A percentile compares a stretch with the other conserved stretches of the same genome.
Conservation (phyloP, 2,888 invertebrate genomes). For the Paralinhomoeus sp. region DNA sequence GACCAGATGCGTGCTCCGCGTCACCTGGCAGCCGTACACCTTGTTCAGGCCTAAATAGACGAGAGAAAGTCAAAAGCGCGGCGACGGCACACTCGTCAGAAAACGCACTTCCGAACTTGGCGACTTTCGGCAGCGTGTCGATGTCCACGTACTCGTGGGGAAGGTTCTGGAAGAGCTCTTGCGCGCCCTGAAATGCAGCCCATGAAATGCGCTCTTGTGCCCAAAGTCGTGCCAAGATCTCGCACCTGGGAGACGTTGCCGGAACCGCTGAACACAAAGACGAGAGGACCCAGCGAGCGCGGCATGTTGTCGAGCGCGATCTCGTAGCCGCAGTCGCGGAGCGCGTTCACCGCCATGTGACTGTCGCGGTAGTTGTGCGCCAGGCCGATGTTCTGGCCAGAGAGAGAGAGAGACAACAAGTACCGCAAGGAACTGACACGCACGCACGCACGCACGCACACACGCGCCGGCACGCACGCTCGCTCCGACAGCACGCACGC, state of each 20-base stretch:
- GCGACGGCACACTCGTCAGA: too few species aligned
- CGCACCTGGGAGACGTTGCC: slow-evolving; percentile 77
- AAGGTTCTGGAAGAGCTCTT: slow-evolving; percentile 64
- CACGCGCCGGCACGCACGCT: too few species aligned
- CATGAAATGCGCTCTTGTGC: too few species aligned
- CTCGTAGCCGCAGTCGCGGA: slow-evolving; percentile 96
- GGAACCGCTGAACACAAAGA: slow-evolving; percentile 90
- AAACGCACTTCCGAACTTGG: slow-evolving; percentile 92
- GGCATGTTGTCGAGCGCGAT: slow-evolving; percentile 87
- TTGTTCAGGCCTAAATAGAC: slow-evolving; percentile 81
- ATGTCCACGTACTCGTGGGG: slow-evolving; percentile 94
- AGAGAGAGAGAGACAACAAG: too few species aligned
- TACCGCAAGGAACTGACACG: too few species aligned
- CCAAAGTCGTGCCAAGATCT: too few species aligned
- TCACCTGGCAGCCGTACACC: slow-evolving; percentile 87
- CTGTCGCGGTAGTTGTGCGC: slow-evolving; percentile 95
- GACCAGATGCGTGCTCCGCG: slow-evolving; percentile 73
- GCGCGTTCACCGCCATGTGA: slow-evolving; percentile 86
- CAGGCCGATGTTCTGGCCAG: slow-evolving; percentile 89
- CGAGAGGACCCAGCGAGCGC: slow-evolving; percentile 81
- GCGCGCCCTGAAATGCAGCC: slow-evolving; percentile 33
- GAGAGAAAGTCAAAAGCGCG: too few species aligned
- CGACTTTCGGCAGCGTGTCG: slow-evolving; percentile 74
- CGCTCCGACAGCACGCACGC: too few species aligned
- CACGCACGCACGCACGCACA: too few species aligned